phyloP scores from a whole-genome alignment of 1,140 invertebrate genomes.

The Procambarus virginalis region DNA sequence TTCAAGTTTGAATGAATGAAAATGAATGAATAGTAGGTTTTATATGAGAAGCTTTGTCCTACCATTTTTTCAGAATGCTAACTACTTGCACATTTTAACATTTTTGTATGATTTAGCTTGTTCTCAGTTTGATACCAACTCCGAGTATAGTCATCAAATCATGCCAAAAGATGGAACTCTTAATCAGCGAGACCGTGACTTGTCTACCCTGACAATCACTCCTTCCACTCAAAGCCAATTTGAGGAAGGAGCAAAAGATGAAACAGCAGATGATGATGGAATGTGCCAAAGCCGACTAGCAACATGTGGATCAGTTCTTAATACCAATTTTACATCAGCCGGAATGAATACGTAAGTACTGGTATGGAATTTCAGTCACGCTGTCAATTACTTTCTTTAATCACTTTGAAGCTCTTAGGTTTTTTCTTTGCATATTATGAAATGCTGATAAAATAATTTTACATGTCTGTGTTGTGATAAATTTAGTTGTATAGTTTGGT shows the following conservation, averaged over 20 bases:
- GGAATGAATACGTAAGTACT: slow-evolving; percentile 31
- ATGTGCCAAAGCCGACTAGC: slow-evolving; percentile 48
- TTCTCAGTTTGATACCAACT: slow-evolving; percentile 10
- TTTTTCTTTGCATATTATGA: no score
- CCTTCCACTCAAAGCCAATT: slow-evolving; percentile 28
- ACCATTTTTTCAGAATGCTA: no score
- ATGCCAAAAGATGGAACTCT: slow-evolving; percentile 41
- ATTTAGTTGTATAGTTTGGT: no score
- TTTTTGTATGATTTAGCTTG: background rate
- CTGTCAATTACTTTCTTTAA: background rate
- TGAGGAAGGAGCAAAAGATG: background rate
- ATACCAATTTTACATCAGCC: slow-evolving; percentile 13
- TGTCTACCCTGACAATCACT: slow-evolving; percentile 58
- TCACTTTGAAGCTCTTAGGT: no score
- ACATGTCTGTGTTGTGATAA: no score
- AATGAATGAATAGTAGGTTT: no score
- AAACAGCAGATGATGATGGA: slow-evolving; percentile 47
- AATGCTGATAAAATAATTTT: no score
- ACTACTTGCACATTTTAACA: no score
- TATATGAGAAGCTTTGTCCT: no score
- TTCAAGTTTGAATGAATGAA: no score
- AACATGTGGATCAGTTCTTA: slow-evolving; percentile 50
- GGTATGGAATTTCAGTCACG: background rate
- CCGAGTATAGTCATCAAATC: background rate
- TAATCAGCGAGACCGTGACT: slow-evolving; percentile 64